Evolutionary conservation across 2,888 invertebrate genomes (phyloP).

Genomic region (Bombylius major): DNA sequence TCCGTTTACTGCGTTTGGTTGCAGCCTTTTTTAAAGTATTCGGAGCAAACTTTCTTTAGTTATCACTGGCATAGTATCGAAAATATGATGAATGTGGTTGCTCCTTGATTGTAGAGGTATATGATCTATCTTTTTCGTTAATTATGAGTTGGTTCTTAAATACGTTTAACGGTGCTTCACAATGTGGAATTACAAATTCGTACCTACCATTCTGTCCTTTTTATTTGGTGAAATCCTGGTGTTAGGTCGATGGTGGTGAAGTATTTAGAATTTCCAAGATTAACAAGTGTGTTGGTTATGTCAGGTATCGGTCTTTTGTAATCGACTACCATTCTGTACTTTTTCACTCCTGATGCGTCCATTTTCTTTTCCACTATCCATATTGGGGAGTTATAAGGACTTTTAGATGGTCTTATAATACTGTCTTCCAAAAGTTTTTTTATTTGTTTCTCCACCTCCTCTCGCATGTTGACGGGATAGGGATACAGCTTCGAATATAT

Average conservation of each 20-base stretch:
- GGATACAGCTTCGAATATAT: constrained; percentile 22
- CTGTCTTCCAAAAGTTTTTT: constrained; percentile 20
- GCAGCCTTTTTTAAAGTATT: too few relatives aligned
- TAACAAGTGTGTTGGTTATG: constrained; percentile 12
- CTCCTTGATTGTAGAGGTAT: too few relatives aligned
- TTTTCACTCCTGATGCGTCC: constrained; percentile 12
- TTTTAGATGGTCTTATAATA: constrained; percentile 21
- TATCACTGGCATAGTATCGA: not conserved
- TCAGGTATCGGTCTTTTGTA: constrained; percentile 10
- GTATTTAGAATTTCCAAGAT: constrained; percentile 14
- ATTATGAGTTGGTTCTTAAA: not conserved
- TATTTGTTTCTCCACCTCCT: constrained; percentile 21
- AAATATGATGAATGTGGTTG: not conserved
- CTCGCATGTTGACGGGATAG: constrained; percentile 21
- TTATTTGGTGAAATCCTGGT: constrained; percentile 18
- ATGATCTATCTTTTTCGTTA: not conserved
- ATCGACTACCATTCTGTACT: constrained; percentile 15
- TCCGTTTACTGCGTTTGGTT: too few relatives aligned
- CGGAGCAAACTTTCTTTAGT: too few relatives aligned
- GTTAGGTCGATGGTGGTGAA: constrained; percentile 16
- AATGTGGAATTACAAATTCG: constrained; percentile 11
- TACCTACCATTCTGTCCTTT: constrained; percentile 12
- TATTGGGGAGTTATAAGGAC: constrained; percentile 19
- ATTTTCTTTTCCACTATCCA: constrained; percentile 18
- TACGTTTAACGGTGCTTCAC: not conserved